Conservation (phyloP, 2,113 vertebrate genomes). For the Pteropus alecto region DNA sequence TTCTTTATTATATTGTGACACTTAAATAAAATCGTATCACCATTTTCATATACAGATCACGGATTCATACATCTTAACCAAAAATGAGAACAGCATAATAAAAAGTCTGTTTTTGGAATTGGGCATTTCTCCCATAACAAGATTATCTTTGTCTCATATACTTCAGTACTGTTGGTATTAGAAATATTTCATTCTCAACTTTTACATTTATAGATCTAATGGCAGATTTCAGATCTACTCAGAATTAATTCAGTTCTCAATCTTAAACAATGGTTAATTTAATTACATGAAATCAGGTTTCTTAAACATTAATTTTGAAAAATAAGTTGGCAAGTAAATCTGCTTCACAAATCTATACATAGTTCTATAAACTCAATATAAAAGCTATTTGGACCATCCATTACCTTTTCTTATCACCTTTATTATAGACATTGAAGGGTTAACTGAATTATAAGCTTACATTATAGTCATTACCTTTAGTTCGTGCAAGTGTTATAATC, state of each 20-base stretch:
- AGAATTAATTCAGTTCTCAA: neutral
- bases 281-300: neutral
- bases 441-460: neutral
- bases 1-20: neutral
- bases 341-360: neutral
- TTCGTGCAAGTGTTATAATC: neutral
- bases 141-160: neutral
- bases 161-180: neutral
- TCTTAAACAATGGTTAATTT: neutral
- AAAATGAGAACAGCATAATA: neutral
- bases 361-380: neutral
- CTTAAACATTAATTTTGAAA: neutral
- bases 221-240: neutral
- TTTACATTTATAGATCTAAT: neutral
- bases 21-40: neutral
- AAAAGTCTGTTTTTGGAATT: neutral
- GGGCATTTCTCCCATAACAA: neutral
- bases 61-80: neutral
- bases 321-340: neutral
- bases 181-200: neutral
- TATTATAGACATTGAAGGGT: neutral
- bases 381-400: neutral
- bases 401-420: neutral
- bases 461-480: neutral
- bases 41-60: neutral